These are phyloP conservation scores for Nothocercus julius DNA, from an alignment of 2,113 vertebrate species.

Conservation along the genomic window DNA sequence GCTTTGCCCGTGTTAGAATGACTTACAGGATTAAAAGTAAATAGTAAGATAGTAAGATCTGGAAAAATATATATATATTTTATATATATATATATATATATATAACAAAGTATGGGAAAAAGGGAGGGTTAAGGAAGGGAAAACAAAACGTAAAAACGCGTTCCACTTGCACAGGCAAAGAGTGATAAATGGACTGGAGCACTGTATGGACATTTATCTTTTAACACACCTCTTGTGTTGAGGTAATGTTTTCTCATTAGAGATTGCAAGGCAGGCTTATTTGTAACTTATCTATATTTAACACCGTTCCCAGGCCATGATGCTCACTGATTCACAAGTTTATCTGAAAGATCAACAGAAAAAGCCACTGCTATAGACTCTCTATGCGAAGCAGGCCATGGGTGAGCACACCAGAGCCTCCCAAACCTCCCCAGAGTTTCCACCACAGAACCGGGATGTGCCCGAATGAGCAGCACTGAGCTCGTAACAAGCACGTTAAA, in stretches of 20 bases:
- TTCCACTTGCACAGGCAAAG: background rate
- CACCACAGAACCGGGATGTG: background rate
- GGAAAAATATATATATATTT: background rate
- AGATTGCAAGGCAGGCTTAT: background rate
- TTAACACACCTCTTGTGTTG: background rate
- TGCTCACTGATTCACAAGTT: background rate
- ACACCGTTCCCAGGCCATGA: background rate
- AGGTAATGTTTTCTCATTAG: background rate
- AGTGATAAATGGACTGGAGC: background rate
- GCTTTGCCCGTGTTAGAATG: background rate
- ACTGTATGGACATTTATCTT: background rate
- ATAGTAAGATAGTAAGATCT: background rate
- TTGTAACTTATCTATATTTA: background rate
- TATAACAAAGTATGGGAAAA: background rate
- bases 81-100: background rate
- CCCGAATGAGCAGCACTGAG: accelerated
- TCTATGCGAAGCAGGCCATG: background rate
- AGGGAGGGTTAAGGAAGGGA: background rate
- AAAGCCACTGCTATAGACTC: background rate
- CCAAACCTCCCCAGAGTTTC: background rate
- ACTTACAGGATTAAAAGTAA: background rate
- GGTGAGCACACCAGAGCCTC: background rate
- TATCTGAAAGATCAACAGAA: background rate
- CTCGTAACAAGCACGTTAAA: accelerated
- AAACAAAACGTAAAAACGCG: background rate